Base-by-base conservation (phyloP, 2,888 invertebrate genomes). In the Prionchulus punctatus region DNA sequence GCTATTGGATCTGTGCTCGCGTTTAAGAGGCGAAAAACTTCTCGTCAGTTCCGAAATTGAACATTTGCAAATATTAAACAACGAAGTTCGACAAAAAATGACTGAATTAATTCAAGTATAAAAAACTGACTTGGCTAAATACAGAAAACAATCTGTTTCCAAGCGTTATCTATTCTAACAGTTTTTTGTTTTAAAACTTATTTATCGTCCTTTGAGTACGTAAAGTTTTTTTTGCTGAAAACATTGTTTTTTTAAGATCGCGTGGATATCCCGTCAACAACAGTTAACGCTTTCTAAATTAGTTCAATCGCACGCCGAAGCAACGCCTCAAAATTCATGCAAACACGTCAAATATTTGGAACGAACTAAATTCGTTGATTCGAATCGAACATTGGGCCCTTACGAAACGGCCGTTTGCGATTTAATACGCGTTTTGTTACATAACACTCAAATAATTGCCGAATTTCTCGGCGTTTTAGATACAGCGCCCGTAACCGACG, bases 201-300 rank as follows among this genome's bases (percentile, higher is more conserved):
- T n/a, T n/a, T n/a, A n/a, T n/a, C n/a, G n/a, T n/a, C n/a, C n/a
- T n/a, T n/a, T n/a, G n/a, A n/a, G n/a, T n/a, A n/a, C n/a, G n/a
- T n/a, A n/a, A n/a, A n/a, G n/a, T 36, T 18, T 7, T 36, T 36
- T 36, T 36, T 18, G 18, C 36, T 36, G 7, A 12, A 36, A 36
- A 7, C 18, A 12, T 36, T 36, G 7, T 36, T 12, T 36, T 21
- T 7, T 45, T 45, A 7, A 85, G 72, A 79, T 82, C 58, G 84
- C 88, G 36, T 92, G 90, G 86, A 80, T 89, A 59, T 84, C 85
- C 60, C 82, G 85, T 1, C 86, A 87, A 72, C 89, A 90, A 73
- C 79, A 85, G 62, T 80, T 85, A 61, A 85, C 85, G 71, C 76
- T 86, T 28, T 83, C 85, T 62, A 80, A 82, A 64, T 74, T 88